Percentiles rank a stretch among this genome's conserved stretches.
Evolutionary conservation across 2,113 vertebrate species (phyloP).

Genomic region (Panthera leo): DNA sequence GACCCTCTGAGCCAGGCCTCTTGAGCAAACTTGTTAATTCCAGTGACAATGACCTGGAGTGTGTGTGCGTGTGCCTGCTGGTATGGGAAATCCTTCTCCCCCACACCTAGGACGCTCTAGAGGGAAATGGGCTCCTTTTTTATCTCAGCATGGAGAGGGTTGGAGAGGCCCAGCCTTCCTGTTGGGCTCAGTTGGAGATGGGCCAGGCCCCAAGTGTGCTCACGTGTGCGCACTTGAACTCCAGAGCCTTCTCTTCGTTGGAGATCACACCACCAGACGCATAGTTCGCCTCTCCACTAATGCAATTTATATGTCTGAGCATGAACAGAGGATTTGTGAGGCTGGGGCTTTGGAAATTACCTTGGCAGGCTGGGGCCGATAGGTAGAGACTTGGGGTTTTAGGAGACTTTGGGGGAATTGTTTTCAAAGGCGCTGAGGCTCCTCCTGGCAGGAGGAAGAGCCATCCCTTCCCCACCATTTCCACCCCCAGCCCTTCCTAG

Average conservation of each 20-base stretch:
- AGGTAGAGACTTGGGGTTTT: constrained; percentile 49
- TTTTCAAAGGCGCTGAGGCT: constrained; percentile 39
- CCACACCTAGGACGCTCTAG: neutral
- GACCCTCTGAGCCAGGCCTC: neutral
- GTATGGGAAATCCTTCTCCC: neutral
- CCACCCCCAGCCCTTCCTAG: neutral
- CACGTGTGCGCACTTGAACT: constrained; percentile 28
- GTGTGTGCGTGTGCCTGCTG: neutral
- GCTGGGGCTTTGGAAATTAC: constrained; percentile 66
- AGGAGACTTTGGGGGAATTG: constrained; percentile 44
- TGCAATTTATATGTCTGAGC: constrained; percentile 80
- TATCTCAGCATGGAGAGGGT: neutral
- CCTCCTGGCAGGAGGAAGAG: neutral
- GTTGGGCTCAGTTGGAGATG: neutral
- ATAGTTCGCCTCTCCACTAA: constrained; percentile 55
- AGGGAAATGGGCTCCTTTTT: constrained; percentile 16
- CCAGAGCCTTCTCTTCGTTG: neutral
- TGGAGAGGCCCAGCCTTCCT: neutral
- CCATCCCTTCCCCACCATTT: neutral
- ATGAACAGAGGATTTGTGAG: constrained; percentile 74
- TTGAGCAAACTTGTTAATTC: neutral
- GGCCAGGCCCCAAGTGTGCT: neutral
- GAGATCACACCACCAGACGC: neutral
- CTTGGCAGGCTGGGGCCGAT: neutral
- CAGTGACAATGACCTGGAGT: neutral